Evolutionary conservation across 53 echinoderm and acorn worm species (phyloP), one percentile per base, ranked within the genome.

Genomic region (Zoroaster sp.): DNA sequence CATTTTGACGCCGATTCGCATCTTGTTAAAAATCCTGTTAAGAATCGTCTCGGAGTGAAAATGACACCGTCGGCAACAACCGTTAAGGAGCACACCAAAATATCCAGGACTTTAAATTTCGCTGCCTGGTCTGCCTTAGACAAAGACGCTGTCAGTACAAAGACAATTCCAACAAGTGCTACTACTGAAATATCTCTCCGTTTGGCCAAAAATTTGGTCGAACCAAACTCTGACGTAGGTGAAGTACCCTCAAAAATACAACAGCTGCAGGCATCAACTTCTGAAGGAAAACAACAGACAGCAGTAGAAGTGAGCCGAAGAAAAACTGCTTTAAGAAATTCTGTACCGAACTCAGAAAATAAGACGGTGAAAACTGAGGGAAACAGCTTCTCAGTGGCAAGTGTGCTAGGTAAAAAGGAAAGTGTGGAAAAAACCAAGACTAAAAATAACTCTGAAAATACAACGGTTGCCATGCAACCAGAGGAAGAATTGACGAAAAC

Each of bases 21-120:
- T 11, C 89, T 69, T 14, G 70, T 71, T 1, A 86, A 77, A 72
- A 40, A 42, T 7, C 53, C 83, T 4, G 89, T 88, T 0, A 91
- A 91, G 46, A 93, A 93, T 43, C 90, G 93, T 32, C 42, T 93
- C 2, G 88, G 92, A 5, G 91, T 93, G 75, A 93, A 88, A 18
- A 95, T 93, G 95, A 95, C 95, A 7, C 95, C 95, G 0, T 68
- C 91, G 13, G 95, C 95, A 13, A 95, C 95, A 0, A 78, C 32
- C 2, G 75, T 93, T 9, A 83, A 68, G 12, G 91, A 91, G 41
- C 33, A 79, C 45, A 20, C 74, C 0, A 25, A 40, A n/a, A 72
- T 40, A 40, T 8, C 39, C 0, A 72, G 41, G 40, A 72, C 73
- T 40, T 2, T 2, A 40, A 72, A 72, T 7, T 18, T 40, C 0